Percentiles rank a stretch among this genome's conserved stretches.
phyloP scores from a whole-genome alignment of 2,113 vertebrate species.

The Callipepla californica region DNA sequence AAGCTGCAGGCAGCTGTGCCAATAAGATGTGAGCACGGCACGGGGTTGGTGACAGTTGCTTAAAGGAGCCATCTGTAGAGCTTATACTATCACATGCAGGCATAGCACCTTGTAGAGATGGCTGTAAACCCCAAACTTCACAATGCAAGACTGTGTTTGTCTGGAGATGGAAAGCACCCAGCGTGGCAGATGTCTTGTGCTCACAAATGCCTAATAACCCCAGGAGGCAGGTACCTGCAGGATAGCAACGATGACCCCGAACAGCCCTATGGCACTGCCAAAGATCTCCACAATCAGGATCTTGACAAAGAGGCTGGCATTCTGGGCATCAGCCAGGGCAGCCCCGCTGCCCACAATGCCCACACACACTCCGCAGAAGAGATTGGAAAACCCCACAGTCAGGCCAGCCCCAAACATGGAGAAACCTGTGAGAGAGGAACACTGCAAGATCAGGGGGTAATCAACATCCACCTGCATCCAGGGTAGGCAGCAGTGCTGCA shows the following conservation, averaged over 20 bases:
- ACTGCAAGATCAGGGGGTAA: background rate
- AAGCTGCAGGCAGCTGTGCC: background rate
- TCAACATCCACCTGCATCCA: background rate
- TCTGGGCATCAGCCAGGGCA: constrained; percentile 96
- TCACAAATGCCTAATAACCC: background rate
- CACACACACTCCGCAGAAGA: constrained; percentile 98
- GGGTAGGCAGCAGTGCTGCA: background rate
- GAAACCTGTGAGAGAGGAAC: constrained; percentile 81
- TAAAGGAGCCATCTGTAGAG: background rate
- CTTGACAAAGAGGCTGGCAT: constrained; percentile 96
- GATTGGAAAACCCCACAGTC: constrained; percentile 97
- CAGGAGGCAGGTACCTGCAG: constrained; percentile 86
- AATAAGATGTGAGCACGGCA: accelerated
- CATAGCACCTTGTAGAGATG: background rate
- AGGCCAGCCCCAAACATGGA: constrained; percentile 99
- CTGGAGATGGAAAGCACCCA: background rate
- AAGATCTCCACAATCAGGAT: constrained; percentile 99
- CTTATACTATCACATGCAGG: background rate
- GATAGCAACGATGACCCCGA: constrained; percentile 97
- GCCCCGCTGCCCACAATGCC: constrained; percentile 98
- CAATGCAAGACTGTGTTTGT: background rate
- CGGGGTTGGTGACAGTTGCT: accelerated
- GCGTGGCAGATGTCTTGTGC: background rate
- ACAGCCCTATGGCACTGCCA: constrained; percentile 97
- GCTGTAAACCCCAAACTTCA: background rate